A percentile compares a stretch with the other conserved stretches of the same genome.
phyloP scores from a whole-genome alignment of 2,797 vertebrate genomes.

The Catamblyrhynchus diadema region DNA sequence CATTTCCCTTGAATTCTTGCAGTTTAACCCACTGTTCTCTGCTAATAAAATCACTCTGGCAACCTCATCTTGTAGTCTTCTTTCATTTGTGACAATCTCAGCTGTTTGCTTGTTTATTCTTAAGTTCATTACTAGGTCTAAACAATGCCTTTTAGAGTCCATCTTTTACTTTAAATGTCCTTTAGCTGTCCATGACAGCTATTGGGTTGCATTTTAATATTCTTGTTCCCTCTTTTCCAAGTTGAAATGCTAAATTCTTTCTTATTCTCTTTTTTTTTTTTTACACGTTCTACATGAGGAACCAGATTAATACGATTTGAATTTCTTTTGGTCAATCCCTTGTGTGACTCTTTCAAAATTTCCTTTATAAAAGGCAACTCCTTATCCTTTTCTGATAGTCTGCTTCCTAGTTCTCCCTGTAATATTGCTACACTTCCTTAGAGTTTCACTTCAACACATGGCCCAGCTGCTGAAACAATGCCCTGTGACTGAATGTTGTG shows the following conservation, averaged over 20 bases:
- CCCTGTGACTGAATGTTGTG: background rate
- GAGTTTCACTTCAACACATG: background rate
- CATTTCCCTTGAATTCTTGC: background rate
- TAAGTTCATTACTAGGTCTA: background rate
- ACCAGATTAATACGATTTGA: background rate
- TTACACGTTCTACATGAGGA: background rate
- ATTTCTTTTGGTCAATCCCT: background rate
- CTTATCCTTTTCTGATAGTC: constrained; percentile 45
- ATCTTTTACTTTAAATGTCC: background rate
- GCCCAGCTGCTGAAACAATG: constrained; percentile 43
- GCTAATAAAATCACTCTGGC: background rate
- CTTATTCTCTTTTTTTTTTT: background rate
- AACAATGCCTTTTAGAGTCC: background rate
- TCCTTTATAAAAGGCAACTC: constrained; percentile 35
- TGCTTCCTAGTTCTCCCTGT: constrained; percentile 16
- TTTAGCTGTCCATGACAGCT: background rate
- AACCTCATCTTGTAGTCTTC: background rate
- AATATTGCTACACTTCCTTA: constrained; percentile 24
- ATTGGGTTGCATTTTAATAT: background rate
- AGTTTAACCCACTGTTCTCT: background rate
- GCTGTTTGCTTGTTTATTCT: background rate
- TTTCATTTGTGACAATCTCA: background rate
- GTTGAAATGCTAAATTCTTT: background rate
- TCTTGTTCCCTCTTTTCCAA: background rate
- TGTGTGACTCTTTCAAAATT: background rate